Conservation (phyloP, 2,113 vertebrate species). For the Cairina moschata region DNA sequence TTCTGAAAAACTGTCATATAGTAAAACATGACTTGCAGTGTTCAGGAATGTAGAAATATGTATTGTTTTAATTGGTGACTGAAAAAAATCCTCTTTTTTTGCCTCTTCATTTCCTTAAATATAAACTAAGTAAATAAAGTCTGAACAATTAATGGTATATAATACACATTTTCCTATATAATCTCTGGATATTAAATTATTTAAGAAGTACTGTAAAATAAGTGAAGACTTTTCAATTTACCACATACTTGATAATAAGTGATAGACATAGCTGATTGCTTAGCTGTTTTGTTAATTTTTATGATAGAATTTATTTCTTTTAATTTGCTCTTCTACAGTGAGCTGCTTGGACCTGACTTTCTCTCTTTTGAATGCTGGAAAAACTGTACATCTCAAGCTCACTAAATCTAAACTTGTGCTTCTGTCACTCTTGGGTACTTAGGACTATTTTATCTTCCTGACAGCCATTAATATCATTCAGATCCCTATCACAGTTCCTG, state of each 20-base stretch:
- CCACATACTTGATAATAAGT: not conserved
- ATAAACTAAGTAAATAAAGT: conserved; percentile 33
- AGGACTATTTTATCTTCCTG: not conserved
- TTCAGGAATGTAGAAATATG: not conserved
- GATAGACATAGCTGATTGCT: not conserved
- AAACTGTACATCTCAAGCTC: not conserved
- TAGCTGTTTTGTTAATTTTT: conserved; percentile 45
- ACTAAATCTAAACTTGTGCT: not conserved
- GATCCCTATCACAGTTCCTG: not conserved
- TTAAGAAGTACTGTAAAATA: conserved; percentile 7
- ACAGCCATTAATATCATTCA: conserved; percentile 18
- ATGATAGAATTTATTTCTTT: conserved; percentile 81
- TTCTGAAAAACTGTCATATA: not conserved
- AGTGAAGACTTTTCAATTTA: not conserved
- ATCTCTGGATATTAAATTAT: conserved; percentile 19
- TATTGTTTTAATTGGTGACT: not conserved
- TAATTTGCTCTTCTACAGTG: conserved; percentile 60
- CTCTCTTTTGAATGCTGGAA: not conserved
- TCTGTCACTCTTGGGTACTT: not conserved
- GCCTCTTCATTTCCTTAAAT: conserved; percentile 76
- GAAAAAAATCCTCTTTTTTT: conserved; percentile 35
- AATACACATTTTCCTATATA: not conserved
- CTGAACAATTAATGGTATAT: not conserved
- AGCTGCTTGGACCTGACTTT: conserved; percentile 20
- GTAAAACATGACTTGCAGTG: not conserved